Base-by-base conservation (phyloP, 2,113 vertebrate genomes). In the Lontra canadensis region DNA sequence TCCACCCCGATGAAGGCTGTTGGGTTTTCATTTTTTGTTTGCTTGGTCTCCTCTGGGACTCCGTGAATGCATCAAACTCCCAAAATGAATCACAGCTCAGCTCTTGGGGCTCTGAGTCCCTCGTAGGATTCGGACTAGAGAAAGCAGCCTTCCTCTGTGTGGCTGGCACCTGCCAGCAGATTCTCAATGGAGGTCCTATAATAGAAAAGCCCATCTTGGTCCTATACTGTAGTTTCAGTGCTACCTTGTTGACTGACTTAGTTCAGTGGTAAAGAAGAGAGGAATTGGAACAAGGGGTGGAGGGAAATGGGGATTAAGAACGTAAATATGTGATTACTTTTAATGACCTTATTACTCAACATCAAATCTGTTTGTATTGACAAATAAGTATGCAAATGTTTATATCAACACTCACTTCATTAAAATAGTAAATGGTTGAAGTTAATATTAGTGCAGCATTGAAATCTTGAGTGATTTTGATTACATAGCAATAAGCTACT, bases 231-330 rank as follows among this genome's bases (percentile, higher is more conserved):
- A 65, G 34, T 93, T 96, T 94, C 83, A 52, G 90, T 96, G 95
- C 91, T 98, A 90, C 98, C 95, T 98, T 21, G 92, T 97, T 98
- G 98, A 98, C 98, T 98, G 98, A 98, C 98, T 99, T 98, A 98
- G 98, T 98, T 96, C 97, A 96, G 81, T 85, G 95, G 98, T 94
- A 96, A 97, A 98, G 95, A 98, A 97, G 97, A 94, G 7, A 98
- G 95, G 89, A 98, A 97, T 96, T 97, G 96, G 97, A 98, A 97
- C 94, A 98, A 98, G 93, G 49, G 98, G 98, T 98, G 97, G 90
- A 92, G 90, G 88, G 95, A 88, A 96, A 96, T 83, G n/a, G 96
- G 92, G 93, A 98, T 98, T 97, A 97, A 97, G 98, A 98, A 98
- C 97, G 98, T 98, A 98, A 99, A 99, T 98, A 97, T 83, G 85